phyloP scores from a whole-genome alignment of 2,888 invertebrate genomes.

The Thelaira solivaga region DNA sequence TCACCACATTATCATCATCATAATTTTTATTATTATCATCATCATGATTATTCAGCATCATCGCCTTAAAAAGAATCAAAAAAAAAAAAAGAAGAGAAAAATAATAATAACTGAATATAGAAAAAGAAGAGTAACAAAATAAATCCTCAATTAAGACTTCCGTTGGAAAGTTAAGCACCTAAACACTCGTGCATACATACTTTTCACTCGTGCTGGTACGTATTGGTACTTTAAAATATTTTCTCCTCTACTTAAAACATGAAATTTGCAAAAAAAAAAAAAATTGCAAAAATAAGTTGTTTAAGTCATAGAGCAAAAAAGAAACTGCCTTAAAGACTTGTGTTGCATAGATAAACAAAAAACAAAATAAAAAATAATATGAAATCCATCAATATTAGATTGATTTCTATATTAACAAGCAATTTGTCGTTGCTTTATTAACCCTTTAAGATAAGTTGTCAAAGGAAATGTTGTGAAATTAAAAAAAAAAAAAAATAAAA shows the following conservation, averaged over 20 bases:
- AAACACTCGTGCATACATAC: no score
- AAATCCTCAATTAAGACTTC: conserved; percentile 63
- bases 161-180: conserved; percentile 62
- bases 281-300: not conserved
- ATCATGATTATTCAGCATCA: conserved; percentile 5
- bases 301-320: not conserved
- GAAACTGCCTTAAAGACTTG: conserved; percentile 12
- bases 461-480: no score
- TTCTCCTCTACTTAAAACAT: conserved; percentile 12
- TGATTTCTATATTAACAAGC: conserved; percentile 50
- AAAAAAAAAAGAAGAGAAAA: not conserved
- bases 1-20: conserved; percentile 20
- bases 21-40: conserved; percentile 1
- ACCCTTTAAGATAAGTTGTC: conserved; percentile 2
- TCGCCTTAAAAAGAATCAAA: conserved; percentile 8
- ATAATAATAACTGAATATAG: conserved; percentile 10
- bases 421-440: conserved; percentile 24
- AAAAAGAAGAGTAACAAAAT: conserved; percentile 49
- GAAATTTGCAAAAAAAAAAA: conserved; percentile 15
- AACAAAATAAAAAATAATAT: not conserved
- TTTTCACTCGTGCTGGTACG: no score
- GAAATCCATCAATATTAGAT: conserved; percentile 32
- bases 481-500: no score
- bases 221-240: no score
- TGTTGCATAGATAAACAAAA: no score